Base-by-base conservation (phyloP, 2,888 invertebrate species). In the Microdon myrmicae region DNA sequence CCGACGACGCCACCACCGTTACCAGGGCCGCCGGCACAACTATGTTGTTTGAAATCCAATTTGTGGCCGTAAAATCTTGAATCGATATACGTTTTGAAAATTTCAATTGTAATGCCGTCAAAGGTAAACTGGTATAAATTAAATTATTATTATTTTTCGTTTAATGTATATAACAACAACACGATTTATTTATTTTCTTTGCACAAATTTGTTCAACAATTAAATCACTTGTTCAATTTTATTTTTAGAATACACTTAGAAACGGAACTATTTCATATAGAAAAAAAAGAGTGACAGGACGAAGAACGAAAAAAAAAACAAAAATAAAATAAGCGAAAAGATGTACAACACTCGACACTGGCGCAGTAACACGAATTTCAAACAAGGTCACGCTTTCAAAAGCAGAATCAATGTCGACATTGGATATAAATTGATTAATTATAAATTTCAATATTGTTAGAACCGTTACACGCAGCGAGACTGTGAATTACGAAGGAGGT, bases 31-130 rank as follows among this genome's bases (percentile, higher is more conserved):
- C 84, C 83, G 82, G 83, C 82, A 89, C 84, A 87, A 86, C 86
- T 86, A 82, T 87, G 86, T 84, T 89, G 87, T 84, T 89, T 90
- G 88, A 88, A 90, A 86, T 87, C 90, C 90, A 87, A 89, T 87
- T 87, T 88, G 88, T 85, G 82, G 88, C 86, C 83, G 85, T 77
- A 77, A 67, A 77, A 77, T 72, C 77, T 73, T 75, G 77, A 77
- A 74, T 77, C 77, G 72, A 77, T 77, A 71, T 77, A 77, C 77
- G 77, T 77, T 72, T 77, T 77, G 75, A 77, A 77, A 67, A 77
- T 75, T 70, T 77, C 77, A 71, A 77, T 75, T 72, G 77, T 75
- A 72, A 64, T 64, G 64, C 64, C 64, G 64, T 64, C 41, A 13
- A 5, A 47, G 20, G n/a, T n/a, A 51, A 56, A 64, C 61, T 29